These are phyloP conservation scores for Eupristina koningsbergeri DNA, from an alignment of 1,140 invertebrate genomes.

Conservation along the genomic window DNA sequence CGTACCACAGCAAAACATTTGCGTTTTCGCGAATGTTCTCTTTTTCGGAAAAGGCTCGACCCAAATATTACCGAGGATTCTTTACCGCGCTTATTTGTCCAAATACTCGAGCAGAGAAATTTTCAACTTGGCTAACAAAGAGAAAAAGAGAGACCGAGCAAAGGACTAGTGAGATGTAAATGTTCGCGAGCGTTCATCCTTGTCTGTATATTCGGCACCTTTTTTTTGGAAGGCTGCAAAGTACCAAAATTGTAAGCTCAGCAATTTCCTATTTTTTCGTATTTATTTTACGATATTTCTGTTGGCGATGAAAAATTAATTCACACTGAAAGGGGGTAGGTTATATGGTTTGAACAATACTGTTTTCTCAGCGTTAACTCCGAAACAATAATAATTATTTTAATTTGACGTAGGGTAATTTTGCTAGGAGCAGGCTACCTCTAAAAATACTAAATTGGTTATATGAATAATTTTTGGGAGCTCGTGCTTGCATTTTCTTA, in stretches of 20 bases:
- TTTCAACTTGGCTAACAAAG: conserved; percentile 46
- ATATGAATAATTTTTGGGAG: background rate
- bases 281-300: conserved; percentile 2
- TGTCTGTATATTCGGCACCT: background rate
- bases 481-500: background rate
- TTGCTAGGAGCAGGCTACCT: background rate
- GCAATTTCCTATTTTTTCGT: background rate
- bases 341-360: background rate
- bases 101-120: conserved; percentile 28
- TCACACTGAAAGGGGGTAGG: background rate
- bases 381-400: background rate
- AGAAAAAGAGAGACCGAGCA: background rate
- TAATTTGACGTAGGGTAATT: background rate
- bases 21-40: conserved; percentile 41
- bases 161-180: conserved; percentile 13
- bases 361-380: background rate
- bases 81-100: conserved; percentile 35
- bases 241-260: background rate
- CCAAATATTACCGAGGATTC: conserved; percentile 41
- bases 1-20: conserved; percentile 34
- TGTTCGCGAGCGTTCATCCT: background rate
- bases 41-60: conserved; percentile 39
- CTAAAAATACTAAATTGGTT: background rate
- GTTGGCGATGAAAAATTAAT: conserved; percentile 4
- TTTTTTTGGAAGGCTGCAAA: background rate